These are phyloP conservation scores for Anguilla japonica DNA, from an alignment of 2,113 vertebrate species.

Conservation along the genomic window DNA sequence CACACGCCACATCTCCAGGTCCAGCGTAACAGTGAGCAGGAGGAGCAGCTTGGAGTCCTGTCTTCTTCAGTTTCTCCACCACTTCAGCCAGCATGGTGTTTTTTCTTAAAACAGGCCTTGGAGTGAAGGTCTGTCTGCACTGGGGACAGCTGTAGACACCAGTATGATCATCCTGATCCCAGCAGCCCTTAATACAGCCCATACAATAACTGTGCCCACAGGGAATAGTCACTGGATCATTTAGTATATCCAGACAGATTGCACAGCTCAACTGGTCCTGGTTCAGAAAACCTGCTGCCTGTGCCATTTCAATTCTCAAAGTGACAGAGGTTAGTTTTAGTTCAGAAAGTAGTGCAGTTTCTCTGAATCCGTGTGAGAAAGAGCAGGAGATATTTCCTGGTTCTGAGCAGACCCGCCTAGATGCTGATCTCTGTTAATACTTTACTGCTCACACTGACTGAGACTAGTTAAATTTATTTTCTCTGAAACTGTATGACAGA, in stretches of 20 bases:
- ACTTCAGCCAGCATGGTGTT: constrained; percentile 18
- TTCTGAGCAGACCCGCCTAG: too few relatives aligned
- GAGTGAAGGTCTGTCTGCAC: constrained; percentile 43
- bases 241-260: constrained; percentile 65
- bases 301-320: not conserved
- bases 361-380: too few relatives aligned
- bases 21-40: constrained; percentile 21
- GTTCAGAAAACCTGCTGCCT: not conserved
- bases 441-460: not conserved
- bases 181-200: constrained; percentile 61
- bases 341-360: too few relatives aligned
- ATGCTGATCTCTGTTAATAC: not conserved
- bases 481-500: not conserved
- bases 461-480: not conserved
- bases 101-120: constrained; percentile 28
- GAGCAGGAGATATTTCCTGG: too few relatives aligned
- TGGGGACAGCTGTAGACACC: constrained; percentile 61
- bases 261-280: constrained; percentile 63
- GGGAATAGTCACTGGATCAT: constrained; percentile 63
- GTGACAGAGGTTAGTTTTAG: not conserved
- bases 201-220: constrained; percentile 80
- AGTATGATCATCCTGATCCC: not conserved
- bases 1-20: constrained; percentile 30
- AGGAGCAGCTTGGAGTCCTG: constrained; percentile 13
- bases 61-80: constrained; percentile 25